phyloP scores from a whole-genome alignment of 2,797 vertebrate species.

The Gambusia yucatana region DNA sequence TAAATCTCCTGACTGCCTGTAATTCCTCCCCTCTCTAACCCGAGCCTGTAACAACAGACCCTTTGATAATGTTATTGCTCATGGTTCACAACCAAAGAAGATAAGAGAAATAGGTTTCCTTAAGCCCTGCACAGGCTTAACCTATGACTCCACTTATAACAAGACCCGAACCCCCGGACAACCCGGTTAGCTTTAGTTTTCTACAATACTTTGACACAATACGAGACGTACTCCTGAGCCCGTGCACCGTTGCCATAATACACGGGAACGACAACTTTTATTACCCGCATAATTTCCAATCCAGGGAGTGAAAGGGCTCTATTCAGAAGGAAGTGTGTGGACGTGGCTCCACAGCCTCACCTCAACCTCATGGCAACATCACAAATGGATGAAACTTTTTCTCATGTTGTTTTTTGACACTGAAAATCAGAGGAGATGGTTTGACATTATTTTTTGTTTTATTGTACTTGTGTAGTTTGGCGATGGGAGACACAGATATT shows the following conservation, averaged over 20 bases:
- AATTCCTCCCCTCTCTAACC: slow-evolving; percentile 74
- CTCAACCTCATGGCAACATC: not conserved
- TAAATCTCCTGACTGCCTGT: slow-evolving; percentile 77
- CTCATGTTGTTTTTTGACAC: not conserved
- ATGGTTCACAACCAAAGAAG: slow-evolving; percentile 79
- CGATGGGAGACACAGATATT: not conserved
- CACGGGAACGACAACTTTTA: slow-evolving; percentile 32
- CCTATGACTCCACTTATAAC: slow-evolving; percentile 83
- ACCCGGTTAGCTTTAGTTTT: slow-evolving; percentile 65
- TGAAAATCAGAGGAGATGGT: not conserved
- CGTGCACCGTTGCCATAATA: slow-evolving; percentile 31
- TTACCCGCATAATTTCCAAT: slow-evolving; percentile 42
- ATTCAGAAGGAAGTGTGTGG: not conserved
- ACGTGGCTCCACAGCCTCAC: not conserved
- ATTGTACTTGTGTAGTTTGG: not conserved
- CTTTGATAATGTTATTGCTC: slow-evolving; percentile 85
- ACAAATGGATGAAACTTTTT: not conserved
- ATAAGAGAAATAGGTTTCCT: slow-evolving; percentile 86
- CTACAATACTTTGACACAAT: slow-evolving; percentile 56
- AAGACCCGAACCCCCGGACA: slow-evolving; percentile 64
- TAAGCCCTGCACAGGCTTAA: slow-evolving; percentile 82
- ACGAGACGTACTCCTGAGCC: slow-evolving; percentile 57
- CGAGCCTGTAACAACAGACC: slow-evolving; percentile 78
- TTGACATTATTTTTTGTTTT: not conserved
- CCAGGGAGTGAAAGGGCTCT: slow-evolving; percentile 16